These are phyloP conservation scores for Struthidea cinerea DNA, from an alignment of 2,113 vertebrate species.

Conservation along the genomic window DNA sequence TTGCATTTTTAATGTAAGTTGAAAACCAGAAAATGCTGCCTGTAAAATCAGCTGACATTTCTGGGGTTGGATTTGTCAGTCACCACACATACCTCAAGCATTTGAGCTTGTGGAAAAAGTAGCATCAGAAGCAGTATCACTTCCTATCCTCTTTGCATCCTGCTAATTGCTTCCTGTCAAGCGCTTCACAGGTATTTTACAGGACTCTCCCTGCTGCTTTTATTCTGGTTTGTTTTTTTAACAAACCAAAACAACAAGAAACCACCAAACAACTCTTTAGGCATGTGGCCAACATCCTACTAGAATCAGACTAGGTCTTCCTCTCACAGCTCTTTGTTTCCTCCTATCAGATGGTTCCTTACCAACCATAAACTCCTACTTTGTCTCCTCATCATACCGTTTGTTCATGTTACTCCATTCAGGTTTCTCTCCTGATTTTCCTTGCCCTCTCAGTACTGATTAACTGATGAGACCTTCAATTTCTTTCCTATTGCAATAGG, in stretches of 20 bases:
- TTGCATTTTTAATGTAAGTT: not conserved
- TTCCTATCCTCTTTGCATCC: not conserved
- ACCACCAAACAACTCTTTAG: not conserved
- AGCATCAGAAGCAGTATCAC: not conserved
- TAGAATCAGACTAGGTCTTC: not conserved
- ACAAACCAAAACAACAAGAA: not conserved
- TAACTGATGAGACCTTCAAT: not conserved
- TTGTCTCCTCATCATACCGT: not conserved
- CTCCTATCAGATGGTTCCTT: not conserved
- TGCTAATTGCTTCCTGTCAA: not conserved
- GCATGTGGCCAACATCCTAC: accelerated
- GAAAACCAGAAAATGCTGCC: not conserved
- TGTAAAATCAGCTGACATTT: not conserved
- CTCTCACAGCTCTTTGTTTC: not conserved
- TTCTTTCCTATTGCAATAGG: not conserved
- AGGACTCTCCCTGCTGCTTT: not conserved
- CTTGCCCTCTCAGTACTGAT: not conserved
- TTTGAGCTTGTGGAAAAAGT: not conserved
- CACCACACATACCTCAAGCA: not conserved
- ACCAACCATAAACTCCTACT: not conserved
- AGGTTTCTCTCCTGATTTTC: not conserved
- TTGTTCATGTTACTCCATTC: not conserved
- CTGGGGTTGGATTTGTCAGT: not conserved
- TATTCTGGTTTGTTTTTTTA: not conserved
- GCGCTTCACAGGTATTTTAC: not conserved